Evolutionary conservation across 2,797 vertebrate species (phyloP), one percentile per base, ranked within the genome.

Genomic region (Halcyon smyrnensis): DNA sequence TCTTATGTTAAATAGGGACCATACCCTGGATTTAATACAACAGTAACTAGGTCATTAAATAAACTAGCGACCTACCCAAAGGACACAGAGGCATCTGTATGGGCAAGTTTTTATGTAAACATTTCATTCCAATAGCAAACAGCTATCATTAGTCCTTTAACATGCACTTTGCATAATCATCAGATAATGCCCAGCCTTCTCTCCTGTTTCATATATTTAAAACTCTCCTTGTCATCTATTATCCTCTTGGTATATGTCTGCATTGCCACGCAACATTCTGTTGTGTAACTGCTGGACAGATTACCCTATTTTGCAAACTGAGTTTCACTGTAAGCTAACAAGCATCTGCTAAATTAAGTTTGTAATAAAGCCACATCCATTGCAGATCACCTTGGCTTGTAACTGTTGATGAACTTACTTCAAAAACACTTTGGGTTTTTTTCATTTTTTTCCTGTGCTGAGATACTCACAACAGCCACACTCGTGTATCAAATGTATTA

Each of bases 21-120:
- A 48, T 65, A 51, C 15, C 15, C 70, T 95, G 77, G 69, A 82
- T 68, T 89, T 87, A 32, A 63, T 79, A 64, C 1, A 11, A 85
- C 53, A 90, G 69, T 50, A 95, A 69, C 80, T 56, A 89, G 73
- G 63, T 70, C 36, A 73, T 88, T 82, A 86, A 94, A 93, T 54
- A 95, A 90, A 32, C 41, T 86, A 53, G 69, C 60, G 92, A 73
- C 4, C 12, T 48, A 84, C 57, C 12, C 51, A 70, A 95, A 94
- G 68, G 71, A 65, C 81, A 81, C 27, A 64, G 65, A 67, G 30
- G 46, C 16, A 89, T 62, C 43, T 45, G 11, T 51, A 76, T 9
- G 19, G 32, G 62, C 64, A 90, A 80, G 46, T 28, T 79, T 92
- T 88, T 68, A 87, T 79, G 28, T 41, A 90, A 94, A 88, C 12